Evolutionary conservation across 2,113 vertebrate species (phyloP).

Genomic region (Buteo buteo): DNA sequence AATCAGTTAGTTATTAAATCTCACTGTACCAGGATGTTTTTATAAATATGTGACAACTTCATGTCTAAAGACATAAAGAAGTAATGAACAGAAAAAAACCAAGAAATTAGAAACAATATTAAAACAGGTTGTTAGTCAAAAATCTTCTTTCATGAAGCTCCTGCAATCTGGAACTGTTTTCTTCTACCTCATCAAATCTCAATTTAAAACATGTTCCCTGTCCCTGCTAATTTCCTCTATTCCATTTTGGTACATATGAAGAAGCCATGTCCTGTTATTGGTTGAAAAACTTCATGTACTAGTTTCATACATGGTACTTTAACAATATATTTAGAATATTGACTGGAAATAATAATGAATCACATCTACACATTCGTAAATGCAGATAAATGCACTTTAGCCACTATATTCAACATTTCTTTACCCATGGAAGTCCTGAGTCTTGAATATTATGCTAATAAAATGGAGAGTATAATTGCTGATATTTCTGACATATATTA

Average conservation of each 20-base stretch:
- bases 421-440: not conserved
- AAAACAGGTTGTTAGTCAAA: not conserved
- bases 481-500: not conserved
- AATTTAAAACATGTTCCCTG: not conserved
- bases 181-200: not conserved
- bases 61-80: not conserved
- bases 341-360: not conserved
- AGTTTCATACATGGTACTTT: not conserved
- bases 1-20: not conserved
- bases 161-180: not conserved
- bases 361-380: not conserved
- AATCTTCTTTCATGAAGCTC: not conserved
- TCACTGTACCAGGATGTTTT: not conserved
- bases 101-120: not conserved
- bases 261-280: not conserved
- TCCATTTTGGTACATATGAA: not conserved
- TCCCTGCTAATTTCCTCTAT: not conserved
- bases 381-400: not conserved
- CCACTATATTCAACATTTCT: not conserved
- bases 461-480: not conserved
- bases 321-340: not conserved
- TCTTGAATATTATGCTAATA: not conserved
- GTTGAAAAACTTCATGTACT: not conserved
- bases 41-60: not conserved
- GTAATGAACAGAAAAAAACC: not conserved